phyloP scores from a whole-genome alignment of 2,797 vertebrate genomes.

The Alectoris magna region DNA sequence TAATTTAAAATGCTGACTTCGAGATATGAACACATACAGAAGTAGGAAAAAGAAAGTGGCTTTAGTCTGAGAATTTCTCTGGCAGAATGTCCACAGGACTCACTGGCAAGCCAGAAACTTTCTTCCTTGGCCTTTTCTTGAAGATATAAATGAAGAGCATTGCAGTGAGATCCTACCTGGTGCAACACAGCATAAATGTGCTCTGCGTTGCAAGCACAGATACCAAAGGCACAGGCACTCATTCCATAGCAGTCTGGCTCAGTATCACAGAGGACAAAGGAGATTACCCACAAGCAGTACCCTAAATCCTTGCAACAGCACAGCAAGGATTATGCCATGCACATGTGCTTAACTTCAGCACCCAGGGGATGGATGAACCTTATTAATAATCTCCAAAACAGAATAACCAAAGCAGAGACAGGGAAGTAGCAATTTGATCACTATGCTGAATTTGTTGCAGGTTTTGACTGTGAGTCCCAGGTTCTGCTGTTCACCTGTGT shows the following conservation, averaged over 20 bases:
- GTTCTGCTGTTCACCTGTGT: background rate
- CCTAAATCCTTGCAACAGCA: background rate
- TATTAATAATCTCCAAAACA: background rate
- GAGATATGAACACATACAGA: background rate
- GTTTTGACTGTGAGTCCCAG: accelerated
- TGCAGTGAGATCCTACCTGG: background rate
- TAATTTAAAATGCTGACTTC: background rate
- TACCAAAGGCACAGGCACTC: accelerated
- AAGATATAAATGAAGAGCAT: background rate
- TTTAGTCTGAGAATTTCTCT: background rate
- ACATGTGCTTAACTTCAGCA: background rate
- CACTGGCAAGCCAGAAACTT: background rate
- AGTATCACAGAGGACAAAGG: background rate
- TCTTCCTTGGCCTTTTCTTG: background rate
- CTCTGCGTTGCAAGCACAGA: background rate
- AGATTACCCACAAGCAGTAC: background rate
- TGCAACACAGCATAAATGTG: background rate
- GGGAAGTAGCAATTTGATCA: background rate
- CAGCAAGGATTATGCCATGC: too few species aligned
- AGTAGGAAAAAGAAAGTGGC: background rate
- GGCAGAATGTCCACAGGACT: background rate
- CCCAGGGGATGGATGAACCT: background rate
- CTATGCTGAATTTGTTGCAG: background rate
- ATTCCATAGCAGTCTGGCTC: background rate
- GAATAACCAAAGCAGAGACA: background rate